A percentile compares a stretch with the other conserved stretches of the same genome.
Conservation (phyloP, 2,113 vertebrate genomes). For the Petrocephalus microphthalmus region DNA sequence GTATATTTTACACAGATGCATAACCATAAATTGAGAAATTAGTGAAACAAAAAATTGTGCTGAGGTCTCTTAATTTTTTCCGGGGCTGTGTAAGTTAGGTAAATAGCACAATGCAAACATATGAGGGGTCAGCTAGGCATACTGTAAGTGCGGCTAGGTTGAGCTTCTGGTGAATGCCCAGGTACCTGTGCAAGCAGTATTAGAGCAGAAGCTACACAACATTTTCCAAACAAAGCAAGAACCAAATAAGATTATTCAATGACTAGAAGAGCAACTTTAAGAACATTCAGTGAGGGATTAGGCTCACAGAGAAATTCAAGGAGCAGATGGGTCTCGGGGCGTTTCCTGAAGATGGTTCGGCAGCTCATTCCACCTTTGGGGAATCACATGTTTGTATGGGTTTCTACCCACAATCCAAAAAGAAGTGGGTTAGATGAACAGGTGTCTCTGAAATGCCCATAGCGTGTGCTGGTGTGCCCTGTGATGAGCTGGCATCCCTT, state of each 20-base stretch:
- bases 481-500: not conserved
- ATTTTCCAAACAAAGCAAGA: not conserved
- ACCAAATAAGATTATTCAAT: not conserved
- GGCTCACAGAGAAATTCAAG: not conserved
- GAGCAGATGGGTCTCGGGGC: not conserved
- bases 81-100: not conserved
- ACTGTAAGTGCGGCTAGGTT: too few relatives aligned
- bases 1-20: too few relatives aligned
- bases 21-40: too few relatives aligned
- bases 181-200: too few relatives aligned
- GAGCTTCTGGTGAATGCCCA: too few relatives aligned
- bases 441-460: not conserved
- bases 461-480: not conserved
- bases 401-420: not conserved
- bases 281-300: not conserved
- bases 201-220: not conserved
- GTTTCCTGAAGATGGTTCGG: not conserved
- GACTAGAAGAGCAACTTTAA: not conserved
- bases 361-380: not conserved
- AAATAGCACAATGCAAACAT: not conserved
- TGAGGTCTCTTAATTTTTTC: too few relatives aligned
- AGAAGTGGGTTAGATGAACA: not conserved
- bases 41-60: too few relatives aligned
- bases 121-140: too few relatives aligned
- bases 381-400: not conserved